These are phyloP conservation scores for Rana temporaria DNA, from an alignment of 2,113 vertebrate species.

Conservation along the genomic window DNA sequence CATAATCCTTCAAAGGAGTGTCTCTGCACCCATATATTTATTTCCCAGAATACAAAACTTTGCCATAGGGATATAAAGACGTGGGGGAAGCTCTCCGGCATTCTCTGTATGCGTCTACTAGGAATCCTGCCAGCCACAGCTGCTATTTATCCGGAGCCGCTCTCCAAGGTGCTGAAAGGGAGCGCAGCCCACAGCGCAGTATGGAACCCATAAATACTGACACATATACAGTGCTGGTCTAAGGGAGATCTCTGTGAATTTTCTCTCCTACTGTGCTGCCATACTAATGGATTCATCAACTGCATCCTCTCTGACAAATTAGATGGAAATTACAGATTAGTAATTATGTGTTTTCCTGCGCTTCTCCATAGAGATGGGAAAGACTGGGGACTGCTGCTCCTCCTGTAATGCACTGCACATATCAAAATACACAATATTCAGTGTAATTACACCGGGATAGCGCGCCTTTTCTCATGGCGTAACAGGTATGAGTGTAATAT, in stretches of 20 bases:
- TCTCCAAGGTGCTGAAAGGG: conserved; percentile 22
- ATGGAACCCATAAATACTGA: neutral
- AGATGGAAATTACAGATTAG: conserved; percentile 43
- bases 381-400: neutral
- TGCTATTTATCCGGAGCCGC: neutral
- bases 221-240: neutral
- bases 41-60: no score
- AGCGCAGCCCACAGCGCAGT: neutral
- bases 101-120: no score
- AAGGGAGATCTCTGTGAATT: conserved; percentile 8
- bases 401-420: neutral
- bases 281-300: conserved; percentile 44
- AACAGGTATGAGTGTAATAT: neutral
- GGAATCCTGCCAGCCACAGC: neutral
- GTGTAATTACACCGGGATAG: neutral
- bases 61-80: no score
- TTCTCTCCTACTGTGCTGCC: neutral
- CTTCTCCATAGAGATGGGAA: conserved; percentile 38
- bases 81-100: no score
- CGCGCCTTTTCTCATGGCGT: neutral
- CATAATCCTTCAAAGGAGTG: no score
- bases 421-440: neutral
- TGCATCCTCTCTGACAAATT: conserved; percentile 41
- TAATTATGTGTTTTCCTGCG: conserved; percentile 45
- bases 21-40: no score